Percentiles rank a stretch among this genome's conserved stretches.
phyloP scores from a whole-genome alignment of 2,888 invertebrate genomes.

The Villa cingulata region DNA sequence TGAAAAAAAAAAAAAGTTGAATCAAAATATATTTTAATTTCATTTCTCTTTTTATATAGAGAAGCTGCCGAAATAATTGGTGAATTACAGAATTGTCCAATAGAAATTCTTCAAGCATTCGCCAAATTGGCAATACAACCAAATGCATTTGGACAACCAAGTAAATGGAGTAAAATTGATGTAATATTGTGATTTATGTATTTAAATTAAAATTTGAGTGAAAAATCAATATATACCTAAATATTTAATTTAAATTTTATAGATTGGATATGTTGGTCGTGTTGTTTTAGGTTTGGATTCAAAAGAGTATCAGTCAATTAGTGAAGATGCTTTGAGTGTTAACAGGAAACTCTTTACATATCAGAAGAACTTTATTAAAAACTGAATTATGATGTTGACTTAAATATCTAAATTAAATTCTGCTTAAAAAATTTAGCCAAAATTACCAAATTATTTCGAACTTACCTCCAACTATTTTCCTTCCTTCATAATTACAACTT shows the following conservation, averaged over 20 bases:
- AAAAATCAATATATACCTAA: neutral
- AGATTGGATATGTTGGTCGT: constrained; percentile 33
- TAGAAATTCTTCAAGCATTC: constrained; percentile 37
- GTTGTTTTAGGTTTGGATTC: constrained; percentile 33
- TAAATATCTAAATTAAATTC: too few relatives aligned
- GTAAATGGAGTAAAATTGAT: constrained; percentile 34
- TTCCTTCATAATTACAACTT: too few relatives aligned
- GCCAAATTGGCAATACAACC: constrained; percentile 36
- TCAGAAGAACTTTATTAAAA: too few relatives aligned
- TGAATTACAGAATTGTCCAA: constrained; percentile 36
- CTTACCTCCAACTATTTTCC: too few relatives aligned
- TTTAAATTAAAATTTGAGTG: neutral
- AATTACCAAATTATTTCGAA: too few relatives aligned
- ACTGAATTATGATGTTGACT: too few relatives aligned
- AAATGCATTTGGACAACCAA: constrained; percentile 37
- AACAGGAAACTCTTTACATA: constrained; percentile 9
- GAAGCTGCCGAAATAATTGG: constrained; percentile 38
- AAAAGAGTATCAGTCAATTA: constrained; percentile 19
- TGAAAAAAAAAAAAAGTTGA: too few relatives aligned
- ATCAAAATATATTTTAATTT: neutral
- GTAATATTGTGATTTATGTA: constrained; percentile 11
- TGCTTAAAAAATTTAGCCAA: too few relatives aligned
- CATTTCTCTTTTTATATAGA: constrained; percentile 17
- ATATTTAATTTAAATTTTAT: neutral
- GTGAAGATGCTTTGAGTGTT: constrained; percentile 17